These are phyloP conservation scores for Pterophyllum scalare DNA, from an alignment of 2,113 vertebrate genomes.

Conservation along the genomic window DNA sequence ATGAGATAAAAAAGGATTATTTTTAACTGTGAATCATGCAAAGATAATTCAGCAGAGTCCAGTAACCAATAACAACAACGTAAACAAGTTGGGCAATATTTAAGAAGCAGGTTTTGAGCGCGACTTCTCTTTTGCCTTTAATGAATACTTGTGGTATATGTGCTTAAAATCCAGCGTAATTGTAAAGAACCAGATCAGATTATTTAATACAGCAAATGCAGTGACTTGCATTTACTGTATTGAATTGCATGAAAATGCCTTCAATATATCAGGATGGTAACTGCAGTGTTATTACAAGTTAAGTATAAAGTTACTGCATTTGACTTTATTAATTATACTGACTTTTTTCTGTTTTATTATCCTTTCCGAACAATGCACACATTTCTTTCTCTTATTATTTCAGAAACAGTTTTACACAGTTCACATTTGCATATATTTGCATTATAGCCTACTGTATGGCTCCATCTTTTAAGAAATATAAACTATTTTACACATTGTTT, in stretches of 20 bases:
- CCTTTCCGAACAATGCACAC: neutral
- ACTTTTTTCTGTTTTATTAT: neutral
- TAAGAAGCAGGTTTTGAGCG: too few species aligned
- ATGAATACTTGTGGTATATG: too few species aligned
- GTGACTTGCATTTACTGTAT: too few species aligned
- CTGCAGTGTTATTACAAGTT: neutral
- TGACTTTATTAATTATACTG: neutral
- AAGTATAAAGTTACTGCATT: neutral
- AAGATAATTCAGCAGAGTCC: accelerated
- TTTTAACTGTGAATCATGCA: neutral
- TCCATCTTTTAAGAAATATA: neutral
- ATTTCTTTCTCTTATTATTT: neutral
- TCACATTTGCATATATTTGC: neutral
- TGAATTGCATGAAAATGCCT: neutral
- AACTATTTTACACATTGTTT: neutral
- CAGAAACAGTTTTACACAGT: neutral
- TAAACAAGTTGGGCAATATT: neutral
- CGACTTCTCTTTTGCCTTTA: too few species aligned
- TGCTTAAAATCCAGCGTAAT: neutral
- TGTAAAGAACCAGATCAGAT: neutral
- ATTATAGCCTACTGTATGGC: neutral
- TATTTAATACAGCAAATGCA: neutral
- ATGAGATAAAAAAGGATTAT: neutral
- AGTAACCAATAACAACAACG: neutral
- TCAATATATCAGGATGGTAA: neutral